These are phyloP conservation scores for Eupithecia exiguata DNA, from an alignment of 2,888 invertebrate species.

Conservation along the genomic window DNA sequence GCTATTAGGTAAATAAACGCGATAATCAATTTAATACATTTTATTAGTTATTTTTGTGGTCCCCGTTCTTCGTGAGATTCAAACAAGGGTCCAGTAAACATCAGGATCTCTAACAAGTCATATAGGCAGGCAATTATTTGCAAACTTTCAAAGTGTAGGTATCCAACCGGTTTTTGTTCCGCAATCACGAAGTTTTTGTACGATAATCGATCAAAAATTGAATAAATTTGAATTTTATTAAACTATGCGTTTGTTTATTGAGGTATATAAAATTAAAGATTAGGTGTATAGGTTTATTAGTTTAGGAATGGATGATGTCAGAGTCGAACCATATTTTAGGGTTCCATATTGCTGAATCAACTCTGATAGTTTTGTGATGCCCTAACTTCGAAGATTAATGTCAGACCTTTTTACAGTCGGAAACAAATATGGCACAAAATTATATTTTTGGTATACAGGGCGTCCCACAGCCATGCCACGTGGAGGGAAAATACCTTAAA, in stretches of 20 bases:
- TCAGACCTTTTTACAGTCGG: neutral
- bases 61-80: too few relatives aligned
- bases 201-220: slow-evolving; percentile 5
- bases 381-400: neutral
- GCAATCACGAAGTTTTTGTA: neutral
- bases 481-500: too few relatives aligned
- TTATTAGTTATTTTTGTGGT: too few relatives aligned
- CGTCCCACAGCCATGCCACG: too few relatives aligned
- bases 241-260: neutral
- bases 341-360: neutral
- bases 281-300: neutral
- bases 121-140: neutral
- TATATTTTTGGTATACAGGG: neutral
- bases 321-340: neutral
- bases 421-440: neutral
- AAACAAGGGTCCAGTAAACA: too few relatives aligned
- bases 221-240: slow-evolving; percentile 11
- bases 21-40: too few relatives aligned
- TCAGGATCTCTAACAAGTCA: too few relatives aligned
- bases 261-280: neutral
- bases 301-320: slow-evolving; percentile 6
- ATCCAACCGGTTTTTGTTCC: neutral
- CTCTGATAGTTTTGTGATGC: neutral
- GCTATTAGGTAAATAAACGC: too few relatives aligned
- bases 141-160: neutral